Evolutionary conservation across 2,113 vertebrate species (phyloP), one percentile per base, ranked within the genome.

Genomic region (Etheostoma spectabile): DNA sequence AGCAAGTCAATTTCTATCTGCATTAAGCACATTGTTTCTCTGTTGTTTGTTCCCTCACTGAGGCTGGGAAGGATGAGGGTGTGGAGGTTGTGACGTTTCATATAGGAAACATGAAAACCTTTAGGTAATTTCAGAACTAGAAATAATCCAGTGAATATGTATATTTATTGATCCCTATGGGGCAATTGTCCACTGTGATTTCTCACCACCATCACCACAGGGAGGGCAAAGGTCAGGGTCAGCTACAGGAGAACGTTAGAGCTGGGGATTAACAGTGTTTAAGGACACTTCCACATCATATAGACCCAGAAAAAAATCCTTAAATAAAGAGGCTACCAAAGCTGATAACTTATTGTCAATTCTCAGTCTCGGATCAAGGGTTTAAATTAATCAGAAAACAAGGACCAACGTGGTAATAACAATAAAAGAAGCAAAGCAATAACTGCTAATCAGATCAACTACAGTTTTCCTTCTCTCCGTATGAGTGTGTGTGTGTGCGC

Each of bases 181-280:
- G 33, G 59, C 19, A 21, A 1, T 24, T 53, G 8, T 55, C n/a
- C 68, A 61, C 12, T 75, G 11, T 30, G n/a, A 55, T 38, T 45
- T n/a, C 42, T 7, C 21, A 8, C 59, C 22, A 27, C 1, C 33
- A 24, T 8, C 8, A 30, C 30, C n/a, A 45, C 27, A 35, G 8
- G 8, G 46, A 35, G 27, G 62, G 79, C 67, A 82, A 68, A 85
- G 73, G 79, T 85, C 51, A 81, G 33, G 48, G 4, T 3, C 42
- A 57, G 46, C 66, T 22, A 35, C 19, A 68, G 21, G 30, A 69
- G 12, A 56, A 30, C 66, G 67, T 13, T 11, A 12, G 22, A 52
- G 30, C 60, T 14, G 8, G 6, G 11, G 38, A 6, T 12, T 45
- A 49, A 30, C 15, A 16, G 22, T 10, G 35, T 46, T 60, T 21